Evolutionary conservation across 1,140 invertebrate species (phyloP), one percentile per base, ranked within the genome.

Genomic region (Drosophila mayri): DNA sequence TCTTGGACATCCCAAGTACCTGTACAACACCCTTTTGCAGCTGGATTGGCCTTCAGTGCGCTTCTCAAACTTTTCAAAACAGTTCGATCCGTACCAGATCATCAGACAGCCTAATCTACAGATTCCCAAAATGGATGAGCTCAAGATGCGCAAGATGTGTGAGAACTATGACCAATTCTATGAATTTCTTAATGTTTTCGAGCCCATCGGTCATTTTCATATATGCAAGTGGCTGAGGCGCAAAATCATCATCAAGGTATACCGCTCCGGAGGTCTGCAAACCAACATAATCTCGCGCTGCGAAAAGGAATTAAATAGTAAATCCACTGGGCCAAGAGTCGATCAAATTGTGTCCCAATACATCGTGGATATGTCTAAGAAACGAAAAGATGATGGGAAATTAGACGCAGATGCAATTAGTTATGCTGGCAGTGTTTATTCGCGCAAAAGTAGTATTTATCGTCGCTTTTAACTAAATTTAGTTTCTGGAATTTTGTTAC

Each of bases 21-120:
- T 92, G 1, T 92, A 92, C 54, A 77, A 92, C 25, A 91, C 92
- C 1, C 28, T 90, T 0, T 47, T 92, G 4, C 41, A 20, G 5
- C 11, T 44, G 11, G 18, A 44, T 22, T 44, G 84, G 87, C 72
- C 74, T 0, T 37, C 79, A 3, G 77, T 91, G 35, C 81, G 90
- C 11, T 74, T 37, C 12, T 65, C 63, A 4, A 90, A 90, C 67
- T 92, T 64, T 30, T 81, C 83, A 0, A n/a, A 55, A 3, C 10
- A 63, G 1, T 72, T 90, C 50, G 91, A 92, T 72, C 91, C 91
- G 0, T 92, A 82, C 61, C 67, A 76, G 8, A 72, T 92, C 18
- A 37, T 92, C 20, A 52, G 78, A 3, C 84, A 78, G 32, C 87
- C 91, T 0, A 28, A 40, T 37, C 32, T 92, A 25, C 9, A 58